Conservation (phyloP, 2,888 invertebrate genomes). For the Conus canariensis region DNA sequence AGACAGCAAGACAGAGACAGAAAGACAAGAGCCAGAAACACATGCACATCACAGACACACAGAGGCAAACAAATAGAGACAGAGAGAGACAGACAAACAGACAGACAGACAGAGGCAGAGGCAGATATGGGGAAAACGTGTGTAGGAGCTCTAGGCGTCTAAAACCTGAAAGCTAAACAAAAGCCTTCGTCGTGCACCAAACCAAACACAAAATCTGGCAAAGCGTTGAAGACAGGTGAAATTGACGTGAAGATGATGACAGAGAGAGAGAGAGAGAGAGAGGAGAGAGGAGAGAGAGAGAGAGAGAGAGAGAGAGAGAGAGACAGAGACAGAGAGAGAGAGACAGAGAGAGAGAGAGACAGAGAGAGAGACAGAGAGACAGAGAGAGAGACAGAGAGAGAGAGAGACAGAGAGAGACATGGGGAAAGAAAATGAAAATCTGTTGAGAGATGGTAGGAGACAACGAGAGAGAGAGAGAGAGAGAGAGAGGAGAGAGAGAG, state of each 20-base stretch:
- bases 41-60: too few species aligned
- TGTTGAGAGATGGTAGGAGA: background rate
- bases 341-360: slow-evolving; percentile 21
- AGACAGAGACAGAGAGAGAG: slow-evolving; percentile 12
- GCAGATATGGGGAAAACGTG: too few species aligned
- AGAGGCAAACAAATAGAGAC: too few species aligned
- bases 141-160: too few species aligned
- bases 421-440: background rate
- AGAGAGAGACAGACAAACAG: too few species aligned
- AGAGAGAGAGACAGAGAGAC: slow-evolving; percentile 13
- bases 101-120: too few species aligned
- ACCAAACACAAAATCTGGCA: too few species aligned
- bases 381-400: slow-evolving; percentile 31
- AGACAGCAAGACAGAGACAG: too few species aligned
- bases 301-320: slow-evolving; percentile 10
- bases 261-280: background rate
- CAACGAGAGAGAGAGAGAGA: background rate
- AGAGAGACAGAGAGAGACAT: background rate
- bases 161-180: too few species aligned
- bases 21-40: too few species aligned
- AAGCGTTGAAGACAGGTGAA: background rate
- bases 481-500: slow-evolving; percentile 10
- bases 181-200: too few species aligned
- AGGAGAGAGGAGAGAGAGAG: background rate
- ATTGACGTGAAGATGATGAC: background rate